Evolutionary conservation across 1,140 invertebrate species (phyloP), one percentile per base, ranked within the genome.

Genomic region (Lasioglossum albipes): DNA sequence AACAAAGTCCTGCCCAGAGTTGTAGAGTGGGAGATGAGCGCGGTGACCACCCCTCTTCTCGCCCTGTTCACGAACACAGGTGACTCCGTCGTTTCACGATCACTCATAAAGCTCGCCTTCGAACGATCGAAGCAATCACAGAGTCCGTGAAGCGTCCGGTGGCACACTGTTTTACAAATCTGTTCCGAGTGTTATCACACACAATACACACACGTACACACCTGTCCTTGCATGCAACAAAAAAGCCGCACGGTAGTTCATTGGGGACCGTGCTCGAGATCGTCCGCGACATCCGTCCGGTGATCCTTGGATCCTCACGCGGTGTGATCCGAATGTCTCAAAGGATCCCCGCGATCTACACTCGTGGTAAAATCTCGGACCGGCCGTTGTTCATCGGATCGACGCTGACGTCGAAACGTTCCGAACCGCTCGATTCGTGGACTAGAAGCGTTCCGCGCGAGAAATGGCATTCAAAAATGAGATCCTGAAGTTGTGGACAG

Each of bases 81-180:
- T 83, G 68, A 76, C 61, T 79, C 59, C 45, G 65, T 82, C 61
- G 84, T 79, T 49, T 59, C 75, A 71, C 80, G 80, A 85, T 85
- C 84, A 86, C 62, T 86, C 79, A 84, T 86, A 79, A 86, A 79
- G 79, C 68, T 86, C 68, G 70, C 72, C 45, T 85, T 83, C 75
- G 54, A 57, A 79, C 67, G 75, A 67, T 54, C 67, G 41, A 71
- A 18, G 36, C 75, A 82, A 82, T 73, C 71, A 52, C 73, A 52
- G 77, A 72, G 82, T 52, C 27, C 74, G 74, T n/a, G 71, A 79
- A 75, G 81, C 65, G 57, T 45, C 84, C 78, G 70, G 42, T 71
- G 57, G 31, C 27, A 31, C 16, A 16, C n/a, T 36, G 7, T 71
- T 66, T 52, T 45, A 2, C n/a, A 22, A 65, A 79, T 73, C 61